Conservation (phyloP, 1,140 invertebrate genomes). For the Zaprionus nigranus region DNA sequence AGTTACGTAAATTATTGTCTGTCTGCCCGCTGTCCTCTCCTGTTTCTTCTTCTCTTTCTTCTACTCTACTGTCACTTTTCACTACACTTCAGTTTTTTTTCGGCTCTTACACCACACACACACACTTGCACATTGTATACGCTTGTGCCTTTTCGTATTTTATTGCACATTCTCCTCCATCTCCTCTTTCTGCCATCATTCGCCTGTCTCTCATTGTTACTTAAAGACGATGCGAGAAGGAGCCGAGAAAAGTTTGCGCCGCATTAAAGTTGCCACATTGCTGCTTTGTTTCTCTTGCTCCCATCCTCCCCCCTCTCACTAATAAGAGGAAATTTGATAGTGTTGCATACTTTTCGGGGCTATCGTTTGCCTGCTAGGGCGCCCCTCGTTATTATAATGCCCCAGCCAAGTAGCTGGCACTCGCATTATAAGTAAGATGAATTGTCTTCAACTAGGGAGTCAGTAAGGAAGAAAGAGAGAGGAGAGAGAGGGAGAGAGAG, state of each 20-base stretch:
- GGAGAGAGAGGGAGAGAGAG: neutral
- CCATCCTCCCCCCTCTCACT: neutral
- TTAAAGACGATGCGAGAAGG: slow-evolving; percentile 54
- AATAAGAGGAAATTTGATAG: slow-evolving; percentile 57
- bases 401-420: slow-evolving; percentile 55
- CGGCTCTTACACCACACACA: slow-evolving; percentile 21
- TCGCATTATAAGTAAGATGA: slow-evolving; percentile 78
- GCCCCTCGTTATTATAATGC: slow-evolving; percentile 67
- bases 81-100: slow-evolving; percentile 62
- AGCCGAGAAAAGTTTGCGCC: slow-evolving; percentile 47
- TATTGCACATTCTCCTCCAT: slow-evolving; percentile 75
- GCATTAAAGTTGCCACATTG: slow-evolving; percentile 65
- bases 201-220: slow-evolving; percentile 53
- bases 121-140: slow-evolving; percentile 25
- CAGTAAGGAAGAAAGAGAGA: neutral
- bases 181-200: slow-evolving; percentile 36
- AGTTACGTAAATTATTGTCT: slow-evolving; percentile 82
- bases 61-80: slow-evolving; percentile 69
- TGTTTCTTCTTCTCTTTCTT: neutral
- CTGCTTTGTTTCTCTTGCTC: slow-evolving; percentile 17
- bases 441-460: slow-evolving; percentile 53
- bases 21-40: slow-evolving; percentile 58
- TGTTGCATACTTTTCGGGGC: slow-evolving; percentile 64
- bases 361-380: slow-evolving; percentile 40
- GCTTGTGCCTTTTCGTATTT: slow-evolving; percentile 64